Evolutionary conservation across 2,113 vertebrate species (phyloP).

Genomic region (Trematomus loennbergii): DNA sequence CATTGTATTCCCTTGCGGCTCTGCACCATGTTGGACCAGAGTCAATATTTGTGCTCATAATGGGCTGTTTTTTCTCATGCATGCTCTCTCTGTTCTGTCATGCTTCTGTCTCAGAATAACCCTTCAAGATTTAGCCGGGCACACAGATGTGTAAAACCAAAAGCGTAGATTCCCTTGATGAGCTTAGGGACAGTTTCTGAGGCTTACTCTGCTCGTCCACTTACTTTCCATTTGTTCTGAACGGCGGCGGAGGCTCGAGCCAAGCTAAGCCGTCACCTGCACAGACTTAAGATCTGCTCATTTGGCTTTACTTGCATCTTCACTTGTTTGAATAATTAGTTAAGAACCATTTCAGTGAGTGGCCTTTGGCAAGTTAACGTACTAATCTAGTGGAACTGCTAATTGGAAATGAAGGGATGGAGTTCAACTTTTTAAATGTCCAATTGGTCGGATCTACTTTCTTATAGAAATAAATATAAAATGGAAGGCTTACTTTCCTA

Average conservation of each 20-base stretch:
- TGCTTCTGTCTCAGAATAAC: constrained; percentile 45
- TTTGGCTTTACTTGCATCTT: constrained; percentile 8
- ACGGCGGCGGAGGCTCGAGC: constrained; percentile 27
- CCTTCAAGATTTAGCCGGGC: constrained; percentile 45
- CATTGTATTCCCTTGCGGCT: constrained; percentile 9
- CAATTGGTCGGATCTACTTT: background rate
- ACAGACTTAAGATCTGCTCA: constrained; percentile 5
- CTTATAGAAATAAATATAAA: background rate
- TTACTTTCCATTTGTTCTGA: constrained; percentile 64
- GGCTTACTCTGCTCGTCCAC: constrained; percentile 63
- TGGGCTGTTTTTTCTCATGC: constrained; percentile 5
- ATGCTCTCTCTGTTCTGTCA: background rate
- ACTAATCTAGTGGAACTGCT: background rate
- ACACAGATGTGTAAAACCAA: constrained; percentile 51
- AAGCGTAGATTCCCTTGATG: constrained; percentile 64
- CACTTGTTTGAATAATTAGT: background rate
- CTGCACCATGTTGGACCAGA: constrained; percentile 23
- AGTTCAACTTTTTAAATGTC: background rate
- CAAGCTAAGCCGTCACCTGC: constrained; percentile 61
- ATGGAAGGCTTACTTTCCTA: background rate
- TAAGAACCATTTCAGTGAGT: background rate
- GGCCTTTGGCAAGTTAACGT: background rate
- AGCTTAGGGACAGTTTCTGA: constrained; percentile 67
- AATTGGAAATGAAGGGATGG: background rate
- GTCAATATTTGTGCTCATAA: constrained; percentile 16